Evolutionary conservation across 1,140 invertebrate species (phyloP), one percentile per base, ranked within the genome.

Genomic region (Drosophila rufa): DNA sequence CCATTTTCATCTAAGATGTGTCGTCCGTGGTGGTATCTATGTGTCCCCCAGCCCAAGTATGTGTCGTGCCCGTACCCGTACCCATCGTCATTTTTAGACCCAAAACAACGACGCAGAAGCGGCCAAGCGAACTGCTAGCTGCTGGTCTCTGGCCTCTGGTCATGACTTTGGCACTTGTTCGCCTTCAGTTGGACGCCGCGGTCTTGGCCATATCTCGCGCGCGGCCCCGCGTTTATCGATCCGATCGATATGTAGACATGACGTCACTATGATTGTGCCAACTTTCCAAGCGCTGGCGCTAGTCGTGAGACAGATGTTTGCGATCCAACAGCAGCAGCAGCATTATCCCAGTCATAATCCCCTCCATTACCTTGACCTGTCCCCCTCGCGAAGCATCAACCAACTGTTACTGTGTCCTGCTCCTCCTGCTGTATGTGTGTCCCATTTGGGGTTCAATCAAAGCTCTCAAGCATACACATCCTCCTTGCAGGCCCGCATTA

Each of bases 401-500:
- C 42, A 80, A 36, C 61, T 84, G 71, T 64, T 85, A 55, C 60
- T 25, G 22, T 25, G 22, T 25, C 22, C 58, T 22, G 22, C 55
- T 53, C 36, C 69, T 17, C 19, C 79, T 46, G 70, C 83, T 69
- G 83, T 87, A 87, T 80, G 83, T 85, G 75, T 80, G 27, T 47
- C 27, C 25, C 42, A 14, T 2, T 2, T 33, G 36, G 62, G 62
- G 62, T 45, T 62, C 62, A 60, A 62, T 15, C 62, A 61, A 65
- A 43, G 53, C 46, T 76, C 40, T 59, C 67, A 55, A 62, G 36
- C 27, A 61, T 12, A 36, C 53, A 50, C 68, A 60, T 81, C 73
- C 74, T 82, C 66, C 66, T 91, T 86, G 75, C 91, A 92, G 91
- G 91, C 91, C 55, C 91, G 83, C 55, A 92, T 92, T 77, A 91